Conservation (phyloP, 2,888 invertebrate genomes). For the Volucella inflata region DNA sequence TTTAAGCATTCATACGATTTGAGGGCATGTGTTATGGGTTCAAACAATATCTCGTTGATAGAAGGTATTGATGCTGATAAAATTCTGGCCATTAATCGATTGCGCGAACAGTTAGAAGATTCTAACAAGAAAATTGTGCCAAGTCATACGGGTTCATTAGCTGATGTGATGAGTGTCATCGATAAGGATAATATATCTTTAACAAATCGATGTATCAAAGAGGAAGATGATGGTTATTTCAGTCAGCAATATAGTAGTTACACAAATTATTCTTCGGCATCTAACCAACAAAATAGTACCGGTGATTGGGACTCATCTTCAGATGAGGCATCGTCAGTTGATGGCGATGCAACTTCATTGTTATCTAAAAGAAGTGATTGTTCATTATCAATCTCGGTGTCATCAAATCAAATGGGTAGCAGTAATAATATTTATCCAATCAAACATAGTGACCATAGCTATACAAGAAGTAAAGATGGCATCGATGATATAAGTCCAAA, state of each 20-base stretch:
- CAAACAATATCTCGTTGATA: constrained; percentile 82
- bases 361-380: constrained; percentile 61
- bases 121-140: constrained; percentile 78
- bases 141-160: constrained; percentile 64
- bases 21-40: constrained; percentile 83
- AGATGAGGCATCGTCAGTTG: constrained; percentile 58
- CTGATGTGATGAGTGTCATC: constrained; percentile 81
- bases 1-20: constrained; percentile 82
- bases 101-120: constrained; percentile 82
- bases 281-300: constrained; percentile 34
- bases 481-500: constrained; percentile 88
- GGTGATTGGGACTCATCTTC: constrained; percentile 55
- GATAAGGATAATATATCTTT: constrained; percentile 68
- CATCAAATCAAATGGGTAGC: constrained; percentile 70
- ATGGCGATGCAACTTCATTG: constrained; percentile 49
- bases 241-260: constrained; percentile 19
- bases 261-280: constrained; percentile 10
- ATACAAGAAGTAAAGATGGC: constrained; percentile 86
- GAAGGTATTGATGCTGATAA: constrained; percentile 76
- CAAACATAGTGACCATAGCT: constrained; percentile 87
- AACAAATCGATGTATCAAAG: constrained; percentile 29
- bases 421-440: constrained; percentile 65
- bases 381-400: constrained; percentile 64
- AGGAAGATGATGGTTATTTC: constrained; percentile 30
- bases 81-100: constrained; percentile 79